A percentile compares a stretch with the other conserved stretches of the same genome.
Conservation (phyloP, 2,113 vertebrate species). For the Mola mola region DNA sequence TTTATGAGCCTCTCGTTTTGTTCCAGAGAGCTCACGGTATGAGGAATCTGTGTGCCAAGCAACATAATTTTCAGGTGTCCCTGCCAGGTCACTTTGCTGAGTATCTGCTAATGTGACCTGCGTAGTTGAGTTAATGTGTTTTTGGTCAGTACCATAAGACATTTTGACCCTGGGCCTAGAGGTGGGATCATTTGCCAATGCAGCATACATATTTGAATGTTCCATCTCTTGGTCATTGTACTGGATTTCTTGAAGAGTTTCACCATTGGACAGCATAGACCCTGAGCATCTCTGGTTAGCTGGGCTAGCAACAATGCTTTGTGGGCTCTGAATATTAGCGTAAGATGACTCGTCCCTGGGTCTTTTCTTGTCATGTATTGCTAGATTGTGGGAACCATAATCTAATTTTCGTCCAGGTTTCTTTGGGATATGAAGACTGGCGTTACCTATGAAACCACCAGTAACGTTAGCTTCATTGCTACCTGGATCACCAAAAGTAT, state of each 20-base stretch:
- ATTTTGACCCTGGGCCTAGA: slow-evolving; percentile 27
- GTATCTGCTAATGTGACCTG: background rate
- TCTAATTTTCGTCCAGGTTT: background rate
- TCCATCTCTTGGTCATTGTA: background rate
- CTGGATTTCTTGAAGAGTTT: background rate
- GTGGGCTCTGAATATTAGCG: background rate
- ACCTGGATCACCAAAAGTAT: background rate
- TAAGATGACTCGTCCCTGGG: background rate
- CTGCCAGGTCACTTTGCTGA: slow-evolving; percentile 5
- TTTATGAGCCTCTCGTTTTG: background rate
- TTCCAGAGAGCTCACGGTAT: slow-evolving; percentile 2
- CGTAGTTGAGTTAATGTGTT: background rate
- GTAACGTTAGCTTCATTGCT: background rate
- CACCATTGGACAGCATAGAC: background rate
- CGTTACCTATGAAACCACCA: background rate
- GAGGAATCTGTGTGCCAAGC: background rate
- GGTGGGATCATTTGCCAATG: background rate
- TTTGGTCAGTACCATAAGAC: background rate
- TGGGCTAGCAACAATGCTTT: background rate
- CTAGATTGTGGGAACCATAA: background rate
- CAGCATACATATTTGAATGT: background rate
- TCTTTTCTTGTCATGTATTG: background rate
- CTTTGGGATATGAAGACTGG: background rate
- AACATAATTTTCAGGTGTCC: background rate
- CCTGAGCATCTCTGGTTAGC: background rate